Percentiles rank a stretch among this genome's conserved stretches.
phyloP scores from a whole-genome alignment of 2,888 invertebrate species.

The Caenorhabditis drosophilae region DNA sequence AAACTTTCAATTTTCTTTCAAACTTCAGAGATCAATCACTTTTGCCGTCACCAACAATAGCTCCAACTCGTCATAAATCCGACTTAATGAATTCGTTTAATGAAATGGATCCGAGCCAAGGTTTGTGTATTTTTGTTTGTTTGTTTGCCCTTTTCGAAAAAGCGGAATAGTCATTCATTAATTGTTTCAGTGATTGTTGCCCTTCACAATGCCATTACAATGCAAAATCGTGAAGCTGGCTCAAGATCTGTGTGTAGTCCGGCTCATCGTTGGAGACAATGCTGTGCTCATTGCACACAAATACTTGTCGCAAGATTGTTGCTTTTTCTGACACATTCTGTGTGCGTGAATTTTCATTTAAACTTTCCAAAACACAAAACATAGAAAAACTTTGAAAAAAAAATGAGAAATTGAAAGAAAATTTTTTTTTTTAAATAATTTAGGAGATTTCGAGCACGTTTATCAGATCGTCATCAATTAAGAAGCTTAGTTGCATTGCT shows the following conservation, averaged over 20 bases:
- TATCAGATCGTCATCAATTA: constrained; percentile 74
- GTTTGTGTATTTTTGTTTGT: constrained; percentile 29
- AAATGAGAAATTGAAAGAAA: not conserved
- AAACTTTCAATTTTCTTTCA: constrained; percentile 1
- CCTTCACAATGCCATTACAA: constrained; percentile 75
- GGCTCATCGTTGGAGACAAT: constrained; percentile 73
- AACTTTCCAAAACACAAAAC: no score
- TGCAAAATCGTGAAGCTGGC: constrained; percentile 75
- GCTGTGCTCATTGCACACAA: constrained; percentile 56
- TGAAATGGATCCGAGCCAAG: constrained; percentile 63
- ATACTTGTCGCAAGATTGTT: constrained; percentile 73
- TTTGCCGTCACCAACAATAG: constrained; percentile 48
- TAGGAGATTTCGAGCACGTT: constrained; percentile 73
- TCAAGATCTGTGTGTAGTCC: constrained; percentile 75
- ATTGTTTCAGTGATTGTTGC: constrained; percentile 73
- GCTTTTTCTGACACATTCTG: constrained; percentile 74
- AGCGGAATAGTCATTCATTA: not conserved
- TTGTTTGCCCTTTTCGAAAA: not conserved
- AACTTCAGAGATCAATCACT: constrained; percentile 41
- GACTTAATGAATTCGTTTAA: constrained; percentile 61
- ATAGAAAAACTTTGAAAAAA: no score
- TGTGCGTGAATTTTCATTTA: no score
- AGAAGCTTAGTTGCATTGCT: constrained; percentile 75
- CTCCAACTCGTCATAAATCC: constrained; percentile 49
- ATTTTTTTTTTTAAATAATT: not conserved